Percentiles rank a stretch among this genome's conserved stretches.
Evolutionary conservation across 1,140 invertebrate species (phyloP).

Genomic region (Acromyrmex charruanus): DNA sequence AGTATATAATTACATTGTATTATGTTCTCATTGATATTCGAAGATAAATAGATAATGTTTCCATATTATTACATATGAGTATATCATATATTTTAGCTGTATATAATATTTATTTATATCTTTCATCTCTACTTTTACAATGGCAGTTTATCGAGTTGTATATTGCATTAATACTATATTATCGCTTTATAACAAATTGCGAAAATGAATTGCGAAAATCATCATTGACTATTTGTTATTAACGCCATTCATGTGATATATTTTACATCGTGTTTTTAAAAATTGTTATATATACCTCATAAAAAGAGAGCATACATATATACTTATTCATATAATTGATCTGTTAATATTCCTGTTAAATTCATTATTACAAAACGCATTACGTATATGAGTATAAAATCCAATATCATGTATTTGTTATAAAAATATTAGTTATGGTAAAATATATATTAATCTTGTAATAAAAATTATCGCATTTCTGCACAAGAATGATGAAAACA

Average conservation of each 20-base stretch:
- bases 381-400: constrained; percentile 43
- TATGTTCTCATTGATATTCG: constrained; percentile 35
- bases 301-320: constrained; percentile 46
- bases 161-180: constrained; percentile 46
- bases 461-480: constrained; percentile 46
- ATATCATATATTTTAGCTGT: constrained; percentile 43
- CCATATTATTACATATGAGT: constrained; percentile 18
- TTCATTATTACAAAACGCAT: constrained; percentile 53
- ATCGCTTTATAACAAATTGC: constrained; percentile 30
- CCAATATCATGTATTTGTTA: constrained; percentile 47
- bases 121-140: constrained; percentile 19
- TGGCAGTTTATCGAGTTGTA: constrained; percentile 23
- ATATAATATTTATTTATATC: constrained; percentile 55
- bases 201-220: constrained; percentile 12
- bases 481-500: not conserved
- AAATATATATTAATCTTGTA: constrained; percentile 54
- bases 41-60: constrained; percentile 3
- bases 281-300: constrained; percentile 60
- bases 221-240: constrained; percentile 48
- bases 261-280: constrained; percentile 35
- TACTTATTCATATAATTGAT: constrained; percentile 53
- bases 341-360: constrained; percentile 65
- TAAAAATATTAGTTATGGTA: constrained; percentile 51
- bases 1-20: constrained; percentile 32
- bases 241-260: constrained; percentile 52